A percentile compares a stretch with the other conserved stretches of the same genome.
Evolutionary conservation across 2,797 vertebrate species (phyloP).

Genomic region (Karalla daura): DNA sequence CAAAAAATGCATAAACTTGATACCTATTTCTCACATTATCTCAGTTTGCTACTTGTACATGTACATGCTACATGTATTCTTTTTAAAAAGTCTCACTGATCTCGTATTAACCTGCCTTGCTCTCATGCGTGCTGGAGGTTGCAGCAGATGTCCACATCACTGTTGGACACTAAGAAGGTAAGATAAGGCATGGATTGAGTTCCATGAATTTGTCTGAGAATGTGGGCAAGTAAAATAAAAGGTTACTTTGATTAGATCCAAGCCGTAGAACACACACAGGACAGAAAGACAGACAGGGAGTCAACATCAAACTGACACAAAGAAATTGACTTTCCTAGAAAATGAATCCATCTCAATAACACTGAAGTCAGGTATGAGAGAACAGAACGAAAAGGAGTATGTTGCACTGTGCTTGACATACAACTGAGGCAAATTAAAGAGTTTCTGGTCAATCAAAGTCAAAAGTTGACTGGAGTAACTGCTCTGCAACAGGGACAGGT

Average conservation of each 20-base stretch:
- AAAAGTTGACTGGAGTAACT: conserved; percentile 49
- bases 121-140: too few relatives aligned
- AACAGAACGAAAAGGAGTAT: conserved; percentile 10
- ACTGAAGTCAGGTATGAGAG: conserved; percentile 31
- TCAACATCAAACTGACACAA: conserved; percentile 24
- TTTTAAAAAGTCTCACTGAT: too few relatives aligned
- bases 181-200: not conserved
- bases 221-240: conserved; percentile 1
- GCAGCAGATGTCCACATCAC: too few relatives aligned
- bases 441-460: conserved; percentile 56
- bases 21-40: not conserved
- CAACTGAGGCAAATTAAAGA: conserved; percentile 47
- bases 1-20: not conserved
- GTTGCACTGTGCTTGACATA: conserved; percentile 39
- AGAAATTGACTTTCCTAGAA: conserved; percentile 49
- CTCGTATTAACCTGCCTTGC: too few relatives aligned
- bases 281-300: conserved; percentile 12
- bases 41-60: too few relatives aligned
- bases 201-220: not conserved
- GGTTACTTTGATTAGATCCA: conserved; percentile 30
- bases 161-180: too few relatives aligned
- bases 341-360: conserved; percentile 41
- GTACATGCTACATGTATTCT: too few relatives aligned
- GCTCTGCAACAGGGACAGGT: conserved; percentile 25
- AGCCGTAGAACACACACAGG: not conserved